phyloP scores from a whole-genome alignment of 2,113 vertebrate genomes.

The Paramisgurnus dabryanus region DNA sequence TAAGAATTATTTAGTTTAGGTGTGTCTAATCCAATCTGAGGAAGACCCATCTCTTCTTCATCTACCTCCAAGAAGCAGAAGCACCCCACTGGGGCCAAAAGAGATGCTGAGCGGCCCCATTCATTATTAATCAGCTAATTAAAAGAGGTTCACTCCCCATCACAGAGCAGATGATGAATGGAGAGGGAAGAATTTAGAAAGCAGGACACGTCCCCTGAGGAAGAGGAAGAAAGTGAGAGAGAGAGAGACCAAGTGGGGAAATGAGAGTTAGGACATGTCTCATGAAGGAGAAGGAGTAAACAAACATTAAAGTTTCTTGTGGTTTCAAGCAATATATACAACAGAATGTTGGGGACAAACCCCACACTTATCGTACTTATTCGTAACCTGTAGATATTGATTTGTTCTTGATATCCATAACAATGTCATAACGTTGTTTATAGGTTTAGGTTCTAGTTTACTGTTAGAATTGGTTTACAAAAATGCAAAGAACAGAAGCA shows the following conservation, averaged over 20 bases:
- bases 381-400: slow-evolving; percentile 16
- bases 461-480: too few relatives aligned
- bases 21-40: background rate
- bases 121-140: slow-evolving; percentile 58
- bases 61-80: background rate
- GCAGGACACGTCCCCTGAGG: slow-evolving; percentile 50
- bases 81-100: slow-evolving; percentile 26
- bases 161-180: slow-evolving; percentile 51
- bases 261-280: background rate
- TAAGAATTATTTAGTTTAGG: background rate
- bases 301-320: slow-evolving; percentile 2
- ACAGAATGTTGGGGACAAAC: background rate
- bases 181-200: slow-evolving; percentile 43
- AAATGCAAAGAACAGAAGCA: too few relatives aligned
- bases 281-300: slow-evolving; percentile 22
- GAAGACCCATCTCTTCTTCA: slow-evolving; percentile 11
- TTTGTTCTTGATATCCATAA: slow-evolving; percentile 13
- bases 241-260: background rate
- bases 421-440: background rate
- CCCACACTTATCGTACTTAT: background rate
- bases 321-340: background rate
- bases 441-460: too few relatives aligned
- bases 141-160: slow-evolving; percentile 51
- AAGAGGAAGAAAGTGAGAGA: slow-evolving; percentile 13
- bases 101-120: slow-evolving; percentile 36